phyloP scores from a whole-genome alignment of 2,113 vertebrate genomes.

The Cariama cristata region DNA sequence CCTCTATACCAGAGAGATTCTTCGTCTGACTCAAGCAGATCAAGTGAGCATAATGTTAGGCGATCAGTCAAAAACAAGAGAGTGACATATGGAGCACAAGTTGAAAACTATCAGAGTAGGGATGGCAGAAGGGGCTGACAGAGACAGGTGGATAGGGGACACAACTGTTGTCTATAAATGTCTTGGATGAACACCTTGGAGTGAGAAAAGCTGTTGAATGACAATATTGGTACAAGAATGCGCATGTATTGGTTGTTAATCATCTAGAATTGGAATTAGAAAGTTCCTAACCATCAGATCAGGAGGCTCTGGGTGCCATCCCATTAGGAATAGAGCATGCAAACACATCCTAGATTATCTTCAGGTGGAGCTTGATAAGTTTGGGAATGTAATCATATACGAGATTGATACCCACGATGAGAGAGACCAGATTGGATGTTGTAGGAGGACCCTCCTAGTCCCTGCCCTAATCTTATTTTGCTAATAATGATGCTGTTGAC shows the following conservation, averaged over 20 bases:
- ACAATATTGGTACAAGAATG: background rate
- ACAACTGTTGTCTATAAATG: background rate
- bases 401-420: background rate
- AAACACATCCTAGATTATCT: background rate
- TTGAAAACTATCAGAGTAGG: background rate
- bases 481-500: conserved; percentile 20
- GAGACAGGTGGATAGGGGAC: background rate
- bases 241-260: background rate
- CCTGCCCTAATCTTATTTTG: conserved; percentile 32
- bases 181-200: background rate
- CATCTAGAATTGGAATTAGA: background rate
- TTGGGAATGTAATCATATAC: background rate
- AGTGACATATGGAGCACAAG: background rate
- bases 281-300: background rate
- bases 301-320: background rate
- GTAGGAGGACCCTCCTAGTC: conserved; percentile 37
- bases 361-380: background rate
- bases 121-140: background rate
- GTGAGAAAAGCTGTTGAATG: background rate
- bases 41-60: background rate
- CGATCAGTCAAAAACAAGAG: background rate
- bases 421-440: background rate
- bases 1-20: background rate
- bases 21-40: background rate
- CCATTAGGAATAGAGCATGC: background rate